Conservation (phyloP, 2,888 invertebrate species). For the Luffia ferchaultella region DNA sequence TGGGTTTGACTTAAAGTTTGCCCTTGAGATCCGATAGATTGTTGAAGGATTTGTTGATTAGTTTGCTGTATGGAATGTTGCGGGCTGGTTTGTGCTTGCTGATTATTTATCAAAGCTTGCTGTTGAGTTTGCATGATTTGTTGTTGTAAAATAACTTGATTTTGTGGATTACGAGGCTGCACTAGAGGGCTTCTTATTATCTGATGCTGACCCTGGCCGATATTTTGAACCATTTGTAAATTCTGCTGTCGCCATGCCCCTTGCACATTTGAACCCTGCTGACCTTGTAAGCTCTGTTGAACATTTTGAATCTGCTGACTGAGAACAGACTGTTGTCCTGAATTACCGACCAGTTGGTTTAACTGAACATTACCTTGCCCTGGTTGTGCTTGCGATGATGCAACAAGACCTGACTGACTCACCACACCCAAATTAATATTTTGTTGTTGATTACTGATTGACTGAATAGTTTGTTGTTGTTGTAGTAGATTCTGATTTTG, state of each 20-base stretch:
- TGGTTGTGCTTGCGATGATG: conserved; percentile 43
- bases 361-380: conserved; percentile 39
- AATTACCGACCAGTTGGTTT: conserved; percentile 50
- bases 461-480: conserved; percentile 54
- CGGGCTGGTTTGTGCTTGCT: conserved; percentile 51
- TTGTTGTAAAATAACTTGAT: conserved; percentile 63
- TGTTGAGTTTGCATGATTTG: conserved; percentile 64
- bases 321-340: conserved; percentile 41
- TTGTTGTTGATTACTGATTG: conserved; percentile 47
- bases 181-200: conserved; percentile 54
- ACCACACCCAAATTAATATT: conserved; percentile 55
- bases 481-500: conserved; percentile 48
- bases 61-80: conserved; percentile 61
- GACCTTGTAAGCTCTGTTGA: conserved; percentile 49
- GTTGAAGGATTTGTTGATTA: conserved; percentile 69
- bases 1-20: conserved; percentile 57
- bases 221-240: conserved; percentile 59
- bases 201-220: conserved; percentile 57
- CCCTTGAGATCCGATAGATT: conserved; percentile 61
- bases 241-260: conserved; percentile 57
- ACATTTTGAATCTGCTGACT: conserved; percentile 60
- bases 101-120: conserved; percentile 50
- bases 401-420: conserved; percentile 44
- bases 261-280: conserved; percentile 44
- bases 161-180: conserved; percentile 54